phyloP scores from a whole-genome alignment of 2,797 vertebrate genomes.

The Manis javanica region DNA sequence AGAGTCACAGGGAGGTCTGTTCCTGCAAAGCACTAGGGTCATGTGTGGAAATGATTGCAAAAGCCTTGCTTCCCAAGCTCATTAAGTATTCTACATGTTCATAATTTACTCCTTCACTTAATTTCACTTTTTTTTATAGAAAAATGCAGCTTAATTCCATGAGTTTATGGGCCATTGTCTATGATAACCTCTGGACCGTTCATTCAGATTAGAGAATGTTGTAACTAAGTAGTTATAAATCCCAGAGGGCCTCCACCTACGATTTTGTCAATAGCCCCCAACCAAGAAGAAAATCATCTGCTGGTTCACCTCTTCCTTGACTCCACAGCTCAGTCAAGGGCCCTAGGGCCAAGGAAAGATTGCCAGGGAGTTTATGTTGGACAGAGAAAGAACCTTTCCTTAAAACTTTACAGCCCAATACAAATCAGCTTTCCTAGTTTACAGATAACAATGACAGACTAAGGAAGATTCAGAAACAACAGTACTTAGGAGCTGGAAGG shows the following conservation, averaged over 20 bases:
- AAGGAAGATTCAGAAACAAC: constrained; percentile 21
- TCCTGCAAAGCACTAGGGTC: not conserved
- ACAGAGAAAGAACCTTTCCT: not conserved
- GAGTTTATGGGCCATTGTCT: not conserved
- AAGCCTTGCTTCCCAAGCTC: not conserved
- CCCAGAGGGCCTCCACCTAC: not conserved
- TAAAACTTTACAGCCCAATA: not conserved
- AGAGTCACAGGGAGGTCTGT: not conserved
- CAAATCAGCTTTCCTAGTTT: not conserved
- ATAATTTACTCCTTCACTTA: constrained; percentile 18
- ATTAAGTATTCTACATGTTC: not conserved
- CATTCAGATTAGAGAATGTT: not conserved
- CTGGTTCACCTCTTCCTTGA: not conserved
- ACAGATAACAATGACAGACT: constrained; percentile 12
- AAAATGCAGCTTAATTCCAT: not conserved
- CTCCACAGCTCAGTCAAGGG: not conserved
- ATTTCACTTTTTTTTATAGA: not conserved
- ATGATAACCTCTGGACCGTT: not conserved
- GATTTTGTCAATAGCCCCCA: not conserved
- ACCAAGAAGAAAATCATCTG: constrained; percentile 21
- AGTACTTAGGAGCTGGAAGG: not conserved
- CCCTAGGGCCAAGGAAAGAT: not conserved
- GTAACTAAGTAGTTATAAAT: constrained; percentile 18
- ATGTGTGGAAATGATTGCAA: not conserved
- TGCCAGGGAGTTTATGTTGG: not conserved